These are phyloP conservation scores for Chalcosyrphus nemorum DNA, from an alignment of 2,888 invertebrate genomes.

Conservation along the genomic window DNA sequence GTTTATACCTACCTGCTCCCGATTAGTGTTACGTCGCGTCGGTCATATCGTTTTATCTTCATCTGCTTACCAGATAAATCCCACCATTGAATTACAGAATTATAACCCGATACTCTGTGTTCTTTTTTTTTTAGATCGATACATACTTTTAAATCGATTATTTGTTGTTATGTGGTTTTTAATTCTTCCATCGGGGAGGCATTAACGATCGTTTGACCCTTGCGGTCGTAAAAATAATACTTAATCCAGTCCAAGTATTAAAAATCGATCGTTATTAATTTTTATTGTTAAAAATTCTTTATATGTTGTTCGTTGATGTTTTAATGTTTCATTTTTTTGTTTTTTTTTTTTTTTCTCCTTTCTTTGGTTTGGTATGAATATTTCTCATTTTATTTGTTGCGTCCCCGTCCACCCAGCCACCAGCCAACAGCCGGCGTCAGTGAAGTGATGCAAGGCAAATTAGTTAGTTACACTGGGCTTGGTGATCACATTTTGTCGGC, in stretches of 20 bases:
- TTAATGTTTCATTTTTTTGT: slow-evolving; percentile 46
- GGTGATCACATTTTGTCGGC: slow-evolving; percentile 64
- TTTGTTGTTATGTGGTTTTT: slow-evolving; percentile 64
- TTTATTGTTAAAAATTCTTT: slow-evolving; percentile 64
- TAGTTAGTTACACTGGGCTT: slow-evolving; percentile 67
- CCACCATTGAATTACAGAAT: slow-evolving; percentile 21
- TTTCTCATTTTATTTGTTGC: slow-evolving; percentile 50
- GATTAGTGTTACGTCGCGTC: slow-evolving; percentile 23
- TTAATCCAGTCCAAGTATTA: slow-evolving; percentile 62
- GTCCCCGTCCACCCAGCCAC: no score
- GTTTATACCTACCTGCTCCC: neutral
- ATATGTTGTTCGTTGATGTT: slow-evolving; percentile 49
- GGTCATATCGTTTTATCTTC: slow-evolving; percentile 34
- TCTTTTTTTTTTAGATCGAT: neutral
- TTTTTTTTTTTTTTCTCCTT: neutral
- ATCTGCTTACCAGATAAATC: slow-evolving; percentile 22
- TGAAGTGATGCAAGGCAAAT: slow-evolving; percentile 70
- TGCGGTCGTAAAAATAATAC: slow-evolving; percentile 60
- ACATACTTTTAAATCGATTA: slow-evolving; percentile 58
- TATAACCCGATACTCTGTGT: neutral
- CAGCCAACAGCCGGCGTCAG: slow-evolving; percentile 60
- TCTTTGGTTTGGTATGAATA: slow-evolving; percentile 32
- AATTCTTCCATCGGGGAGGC: slow-evolving; percentile 24
- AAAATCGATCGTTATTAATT: slow-evolving; percentile 72
- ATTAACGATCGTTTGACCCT: slow-evolving; percentile 64